Base-by-base conservation (phyloP, 2,797 vertebrate species). In the Macroramphosus scolopax region DNA sequence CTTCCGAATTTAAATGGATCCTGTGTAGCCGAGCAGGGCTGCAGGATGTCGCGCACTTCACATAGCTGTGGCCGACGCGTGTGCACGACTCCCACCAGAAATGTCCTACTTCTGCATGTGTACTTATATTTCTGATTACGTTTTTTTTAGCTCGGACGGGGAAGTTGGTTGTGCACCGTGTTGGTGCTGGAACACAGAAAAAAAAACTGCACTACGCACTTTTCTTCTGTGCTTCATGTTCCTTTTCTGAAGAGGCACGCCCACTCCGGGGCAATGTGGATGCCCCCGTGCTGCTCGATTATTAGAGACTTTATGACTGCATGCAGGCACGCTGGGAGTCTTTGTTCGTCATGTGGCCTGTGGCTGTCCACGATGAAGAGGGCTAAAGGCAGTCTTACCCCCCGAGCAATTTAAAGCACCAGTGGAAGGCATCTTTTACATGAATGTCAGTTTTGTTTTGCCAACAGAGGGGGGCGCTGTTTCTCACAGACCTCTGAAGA, bases 131-230 rank as follows among this genome's bases (percentile, higher is more conserved):
- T 48, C 3, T 12, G 7, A 14, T n/a, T n/a, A n/a, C 38, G 46
- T 47, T n/a, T n/a, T n/a, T n/a, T n/a, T n/a, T n/a, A n/a, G 54
- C 11, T 4, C 34, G 14, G 3, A 11, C 4, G 0, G 12, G 28
- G 36, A 54, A 67, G 33, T 63, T 68, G 40, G n/a, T 17, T 46
- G 42, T 63, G 39, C 20, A 33, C 16, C 25, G 3, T 14, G 8
- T 37, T 32, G 62, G 13, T 71, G 69, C 38, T 67, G 62, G 76
- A 83, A 81, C 55, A 28, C 38, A 40, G 57, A 24, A 37, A 38
- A 57, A 36, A 76, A 80, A 88, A 88, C 75, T 81, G 65, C 53
- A 80, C 88, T 90, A 90, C 90, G 89, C 89, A 91, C 89, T 91
- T 92, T 84, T 82, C 65, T 78, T 80, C 77, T 79, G 43, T 39